A percentile compares a stretch with the other conserved stretches of the same genome.
Conservation (phyloP, 2,888 invertebrate genomes). For the Cyaniris semiargus region DNA sequence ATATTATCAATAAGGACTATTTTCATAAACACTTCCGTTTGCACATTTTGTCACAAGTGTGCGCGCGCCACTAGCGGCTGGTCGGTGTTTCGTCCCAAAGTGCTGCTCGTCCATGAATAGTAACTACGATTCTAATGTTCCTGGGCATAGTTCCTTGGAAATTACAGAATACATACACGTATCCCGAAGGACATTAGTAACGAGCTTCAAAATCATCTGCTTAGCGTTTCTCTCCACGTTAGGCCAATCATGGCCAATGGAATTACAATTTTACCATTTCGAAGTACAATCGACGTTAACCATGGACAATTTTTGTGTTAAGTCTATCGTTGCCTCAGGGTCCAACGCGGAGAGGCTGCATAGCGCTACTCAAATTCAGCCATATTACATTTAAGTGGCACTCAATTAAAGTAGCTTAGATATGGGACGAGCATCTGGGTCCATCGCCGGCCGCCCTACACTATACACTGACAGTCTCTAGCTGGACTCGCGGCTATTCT, state of each 20-base stretch:
- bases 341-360: background rate
- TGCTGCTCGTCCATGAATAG: background rate
- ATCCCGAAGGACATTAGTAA: background rate
- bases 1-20: background rate
- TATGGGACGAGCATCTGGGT: background rate
- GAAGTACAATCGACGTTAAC: background rate
- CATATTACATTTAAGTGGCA: background rate
- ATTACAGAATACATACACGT: background rate
- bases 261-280: background rate
- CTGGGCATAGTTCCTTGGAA: background rate
- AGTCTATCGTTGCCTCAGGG: background rate
- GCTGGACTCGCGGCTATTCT: slow-evolving; percentile 87
- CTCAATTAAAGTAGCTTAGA: background rate
- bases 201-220: background rate
- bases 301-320: too few species aligned
- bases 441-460: background rate
- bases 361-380: background rate
- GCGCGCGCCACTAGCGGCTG: slow-evolving; percentile 18
- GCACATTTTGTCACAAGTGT: slow-evolving; percentile 33
- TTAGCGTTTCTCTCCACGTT: background rate
- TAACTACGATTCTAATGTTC: background rate
- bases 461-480: slow-evolving; percentile 48
- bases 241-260: too few species aligned
- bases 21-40: background rate
- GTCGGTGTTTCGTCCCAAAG: background rate